Percentiles rank a stretch among this genome's conserved stretches.
These are phyloP conservation scores for Smithornis capensis DNA, from an alignment of 2,113 vertebrate species.

Conservation along the genomic window DNA sequence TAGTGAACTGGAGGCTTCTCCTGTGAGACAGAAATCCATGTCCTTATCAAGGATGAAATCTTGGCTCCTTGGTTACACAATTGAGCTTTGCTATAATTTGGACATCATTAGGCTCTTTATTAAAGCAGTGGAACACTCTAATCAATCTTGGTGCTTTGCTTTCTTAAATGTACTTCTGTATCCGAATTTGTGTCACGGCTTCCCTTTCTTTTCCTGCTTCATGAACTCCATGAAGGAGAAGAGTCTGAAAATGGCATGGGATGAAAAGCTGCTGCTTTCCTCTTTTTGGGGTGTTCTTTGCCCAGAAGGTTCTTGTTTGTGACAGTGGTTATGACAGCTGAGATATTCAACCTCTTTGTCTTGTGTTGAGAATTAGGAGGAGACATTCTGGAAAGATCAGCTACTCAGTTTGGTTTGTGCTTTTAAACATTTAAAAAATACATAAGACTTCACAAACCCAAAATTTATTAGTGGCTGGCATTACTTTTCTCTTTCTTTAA, in stretches of 20 bases:
- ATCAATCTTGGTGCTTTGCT: conserved; percentile 51
- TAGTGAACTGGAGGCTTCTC: conserved; percentile 61
- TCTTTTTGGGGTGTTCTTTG: background rate
- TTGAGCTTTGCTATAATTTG: conserved; percentile 65
- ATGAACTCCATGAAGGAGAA: rapidly evolving
- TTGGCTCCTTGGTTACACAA: conserved; percentile 64
- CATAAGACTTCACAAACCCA: background rate
- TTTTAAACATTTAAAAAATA: background rate
- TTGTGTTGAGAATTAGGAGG: background rate
- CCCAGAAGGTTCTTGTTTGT: background rate
- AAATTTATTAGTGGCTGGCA: background rate
- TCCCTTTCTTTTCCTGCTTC: background rate
- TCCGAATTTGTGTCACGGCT: background rate
- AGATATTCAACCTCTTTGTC: background rate
- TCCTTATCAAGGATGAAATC: conserved; percentile 67
- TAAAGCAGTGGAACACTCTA: conserved; percentile 46
- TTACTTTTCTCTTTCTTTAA: background rate
- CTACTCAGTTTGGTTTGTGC: background rate
- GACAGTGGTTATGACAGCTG: background rate
- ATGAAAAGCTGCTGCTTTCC: background rate
- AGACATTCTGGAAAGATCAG: background rate
- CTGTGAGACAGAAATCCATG: conserved; percentile 50
- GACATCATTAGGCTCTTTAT: conserved; percentile 64
- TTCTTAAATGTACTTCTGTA: background rate
- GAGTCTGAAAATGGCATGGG: background rate